Evolutionary conservation across 2,888 invertebrate species (phyloP), one percentile per base, ranked within the genome.

Genomic region (Drosophila picticornis): DNA sequence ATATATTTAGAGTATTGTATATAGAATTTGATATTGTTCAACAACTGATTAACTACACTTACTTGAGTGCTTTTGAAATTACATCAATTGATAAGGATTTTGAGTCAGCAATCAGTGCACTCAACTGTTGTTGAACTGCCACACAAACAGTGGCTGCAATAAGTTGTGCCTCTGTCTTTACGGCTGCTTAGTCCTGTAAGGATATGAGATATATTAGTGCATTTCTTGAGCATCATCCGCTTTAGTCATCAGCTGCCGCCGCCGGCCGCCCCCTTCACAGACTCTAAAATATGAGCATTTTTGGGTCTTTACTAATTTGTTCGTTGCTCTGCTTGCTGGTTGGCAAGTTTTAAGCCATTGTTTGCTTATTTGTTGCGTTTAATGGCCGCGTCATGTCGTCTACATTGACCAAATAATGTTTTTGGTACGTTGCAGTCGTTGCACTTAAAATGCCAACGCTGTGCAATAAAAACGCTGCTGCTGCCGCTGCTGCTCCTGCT

Each of bases 401-500:
- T 88, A 90, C 89, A 88, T 90, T 88, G 90, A 81, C 88, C 90
- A 86, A 90, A 86, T 85, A 88, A 88, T 88, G 88, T 84, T 77
- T 75, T 75, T 56, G 72, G 62, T 51, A 80, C 73, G 56, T 13
- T 56, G 56, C 56, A 38, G 55, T 29, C 61, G 72, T 65, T 72
- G 76, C 77, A 88, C 91, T 92, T 92, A 90, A 92, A 91, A 91
- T 90, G 91, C 91, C 92, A 91, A 70, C 78, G 88, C 83, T 82
- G 83, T 80, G 91, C 86, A 91, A 92, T 92, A 92, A 92, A 92
- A 91, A 81, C 71, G 66, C 57, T 71, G 75, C 43, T 50, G 63
- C 22, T 31, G 55, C 58, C 58, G 31, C 52, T 53, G 32, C 52
- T 53, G 65, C 58, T 69, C 64, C 59, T 83, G 74, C 75, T 86